Base-by-base conservation (phyloP, 2,888 invertebrate species). In the Eumacrocentrus americanus region DNA sequence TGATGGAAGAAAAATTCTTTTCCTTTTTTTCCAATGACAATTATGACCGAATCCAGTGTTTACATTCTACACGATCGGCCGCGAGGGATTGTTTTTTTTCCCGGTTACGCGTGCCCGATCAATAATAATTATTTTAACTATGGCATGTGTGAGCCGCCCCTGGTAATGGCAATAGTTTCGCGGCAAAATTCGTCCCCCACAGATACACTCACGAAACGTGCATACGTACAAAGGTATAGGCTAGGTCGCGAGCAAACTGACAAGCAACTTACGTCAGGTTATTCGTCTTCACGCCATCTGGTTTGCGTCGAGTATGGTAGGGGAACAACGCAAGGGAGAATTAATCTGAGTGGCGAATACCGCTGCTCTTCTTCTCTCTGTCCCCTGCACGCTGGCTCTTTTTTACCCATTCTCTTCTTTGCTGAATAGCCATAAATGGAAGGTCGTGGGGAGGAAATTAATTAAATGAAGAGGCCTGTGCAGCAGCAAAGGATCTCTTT, bases 61-160 rank as follows among this genome's bases (percentile, higher is more conserved):
- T 29, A 29, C 9, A 6, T 29, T 29, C 9, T 29, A 6, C 29
- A 29, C 29, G 9, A 29, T 6, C 29, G 29, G 29, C 4, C 29
- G 4, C 29, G 29, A 29, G 29, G 9, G 9, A 29, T 29, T 44
- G 23, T 44, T 58, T 58, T 52, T 54, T 55, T 58, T 55, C 20
- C 51, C 60, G 38, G 58, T 63, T 63, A 63, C 55, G 54, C 58
- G 60, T 60, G 44, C 55, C 55, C 60, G 60, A 42, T 37, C 57
- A 60, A 50, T 54, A 57, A 60, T 60, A 63, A 58, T 63, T 54
- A 63, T 9, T 29, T 12, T 25, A 47, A 50, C 25, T 48, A 42
- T 42, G 29, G 4, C 29, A 29, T 29, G 29, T 9, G 29, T 29
- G 29, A 29, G n/a, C n/a, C n/a, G n/a, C n/a, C n/a, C n/a, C n/a